Conservation (phyloP, 1,140 invertebrate species). For the Macrobrachium nipponense region DNA sequence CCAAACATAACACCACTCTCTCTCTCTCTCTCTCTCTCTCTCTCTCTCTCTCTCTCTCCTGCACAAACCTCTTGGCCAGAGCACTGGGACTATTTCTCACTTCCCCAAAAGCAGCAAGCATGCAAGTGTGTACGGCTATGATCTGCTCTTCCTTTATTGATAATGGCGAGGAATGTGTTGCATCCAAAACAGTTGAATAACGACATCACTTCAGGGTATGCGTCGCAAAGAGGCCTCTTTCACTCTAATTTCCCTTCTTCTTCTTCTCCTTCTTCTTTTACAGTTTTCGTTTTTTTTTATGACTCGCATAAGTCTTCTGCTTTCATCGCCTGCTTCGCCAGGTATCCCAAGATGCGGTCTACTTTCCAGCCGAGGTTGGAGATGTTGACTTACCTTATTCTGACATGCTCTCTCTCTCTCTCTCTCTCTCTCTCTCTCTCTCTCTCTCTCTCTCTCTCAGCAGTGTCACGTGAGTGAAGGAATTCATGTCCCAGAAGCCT, state of each 20-base stretch:
- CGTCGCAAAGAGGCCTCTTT: too few relatives aligned
- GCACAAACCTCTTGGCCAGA: not conserved
- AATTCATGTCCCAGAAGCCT: too few relatives aligned
- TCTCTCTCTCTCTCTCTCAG: not conserved
- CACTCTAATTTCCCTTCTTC: not conserved
- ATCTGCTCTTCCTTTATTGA: too few relatives aligned
- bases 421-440: not conserved
- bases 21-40: slow-evolving; percentile 4
- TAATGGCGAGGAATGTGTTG: too few relatives aligned
- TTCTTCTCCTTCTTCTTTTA: not conserved
- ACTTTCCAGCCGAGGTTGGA: too few relatives aligned
- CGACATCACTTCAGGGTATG: too few relatives aligned
- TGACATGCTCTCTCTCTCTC: not conserved
- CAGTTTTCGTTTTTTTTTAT: not conserved
- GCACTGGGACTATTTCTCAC: not conserved
- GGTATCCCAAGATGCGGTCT: too few relatives aligned
- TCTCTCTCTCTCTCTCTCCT: not conserved
- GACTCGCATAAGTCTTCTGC: too few relatives aligned
- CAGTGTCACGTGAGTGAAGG: not conserved
- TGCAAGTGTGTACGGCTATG: too few relatives aligned
- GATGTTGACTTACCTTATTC: not conserved
- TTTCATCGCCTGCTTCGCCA: too few relatives aligned
- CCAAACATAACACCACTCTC: not conserved
- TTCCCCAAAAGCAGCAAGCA: too few relatives aligned
- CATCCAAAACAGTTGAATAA: too few relatives aligned